Evolutionary conservation across 2,797 vertebrate genomes (phyloP).

Genomic region (Orientallactaga sibirica): DNA sequence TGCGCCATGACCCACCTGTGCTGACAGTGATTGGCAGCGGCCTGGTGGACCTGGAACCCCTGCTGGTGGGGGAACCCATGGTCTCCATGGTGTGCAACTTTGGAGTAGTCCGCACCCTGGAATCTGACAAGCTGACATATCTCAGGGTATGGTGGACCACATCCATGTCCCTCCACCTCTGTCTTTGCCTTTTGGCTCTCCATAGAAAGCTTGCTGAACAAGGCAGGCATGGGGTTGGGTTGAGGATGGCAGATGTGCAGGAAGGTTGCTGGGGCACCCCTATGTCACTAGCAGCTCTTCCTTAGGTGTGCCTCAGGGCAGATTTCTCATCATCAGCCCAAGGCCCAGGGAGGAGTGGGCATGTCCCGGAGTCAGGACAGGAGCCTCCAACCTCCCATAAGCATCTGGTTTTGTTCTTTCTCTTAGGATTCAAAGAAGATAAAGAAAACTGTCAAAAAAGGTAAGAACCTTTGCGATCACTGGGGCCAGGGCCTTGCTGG

Average conservation of each 20-base stretch:
- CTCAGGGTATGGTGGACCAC: conserved; percentile 7
- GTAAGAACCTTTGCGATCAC: not conserved
- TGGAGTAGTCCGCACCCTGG: conserved; percentile 80
- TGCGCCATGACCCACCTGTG: conserved; percentile 89
- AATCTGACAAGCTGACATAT: conserved; percentile 57
- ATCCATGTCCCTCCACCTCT: not conserved
- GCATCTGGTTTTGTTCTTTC: not conserved
- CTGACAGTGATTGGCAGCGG: conserved; percentile 85
- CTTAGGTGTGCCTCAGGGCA: not conserved
- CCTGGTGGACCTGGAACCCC: conserved; percentile 86
- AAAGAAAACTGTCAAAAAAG: conserved; percentile 65
- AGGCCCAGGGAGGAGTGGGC: no score
- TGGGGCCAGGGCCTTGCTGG: not conserved
- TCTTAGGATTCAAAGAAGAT: conserved; percentile 71
- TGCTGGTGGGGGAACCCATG: conserved; percentile 84
- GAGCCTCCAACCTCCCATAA: not conserved
- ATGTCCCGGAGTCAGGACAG: accelerated
- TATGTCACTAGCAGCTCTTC: not conserved
- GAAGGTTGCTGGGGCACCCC: no score
- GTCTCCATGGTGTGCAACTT: conserved; percentile 89
- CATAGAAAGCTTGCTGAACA: not conserved
- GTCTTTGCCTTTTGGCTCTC: no score
- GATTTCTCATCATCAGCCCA: not conserved
- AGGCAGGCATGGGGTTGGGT: not conserved
- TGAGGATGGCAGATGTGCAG: accelerated